phyloP scores from a whole-genome alignment of 1,140 invertebrate genomes.

The Wiebesia pumilae region DNA sequence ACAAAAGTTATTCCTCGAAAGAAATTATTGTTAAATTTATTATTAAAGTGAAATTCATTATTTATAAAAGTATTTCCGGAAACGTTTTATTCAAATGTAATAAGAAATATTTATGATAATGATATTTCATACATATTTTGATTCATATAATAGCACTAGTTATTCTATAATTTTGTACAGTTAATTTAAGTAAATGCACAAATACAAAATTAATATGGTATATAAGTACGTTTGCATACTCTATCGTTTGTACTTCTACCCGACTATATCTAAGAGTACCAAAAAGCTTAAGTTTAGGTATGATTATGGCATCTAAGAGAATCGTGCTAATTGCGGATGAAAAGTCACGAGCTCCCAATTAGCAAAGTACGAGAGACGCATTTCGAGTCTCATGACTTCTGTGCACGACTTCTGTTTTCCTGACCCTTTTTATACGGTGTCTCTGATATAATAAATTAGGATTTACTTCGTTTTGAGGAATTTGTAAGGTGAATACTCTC shows the following conservation, averaged over 20 bases:
- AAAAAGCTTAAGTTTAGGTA: neutral
- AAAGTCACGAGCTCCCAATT: constrained; percentile 40
- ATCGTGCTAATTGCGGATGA: constrained; percentile 18
- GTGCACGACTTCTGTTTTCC: neutral
- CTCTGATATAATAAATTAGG: constrained; percentile 13
- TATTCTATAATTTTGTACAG: neutral
- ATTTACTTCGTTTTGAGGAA: constrained; percentile 7
- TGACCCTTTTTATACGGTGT: neutral
- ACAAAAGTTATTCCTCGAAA: too few relatives aligned
- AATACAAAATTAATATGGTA: neutral
- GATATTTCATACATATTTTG: neutral
- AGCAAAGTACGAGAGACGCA: constrained; percentile 9
- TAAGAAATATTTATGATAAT: neutral
- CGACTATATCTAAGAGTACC: neutral
- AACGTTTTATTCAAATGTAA: too few relatives aligned
- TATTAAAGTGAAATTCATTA: too few relatives aligned
- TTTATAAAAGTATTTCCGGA: too few relatives aligned
- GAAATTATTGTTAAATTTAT: too few relatives aligned
- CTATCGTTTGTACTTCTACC: neutral
- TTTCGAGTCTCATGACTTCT: neutral
- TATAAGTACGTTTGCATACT: neutral
- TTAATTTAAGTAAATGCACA: neutral
- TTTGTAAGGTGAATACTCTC: neutral
- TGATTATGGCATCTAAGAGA: neutral
- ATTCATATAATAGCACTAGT: neutral